Conservation (phyloP, 2,113 vertebrate species). For the Nettapus auritus region DNA sequence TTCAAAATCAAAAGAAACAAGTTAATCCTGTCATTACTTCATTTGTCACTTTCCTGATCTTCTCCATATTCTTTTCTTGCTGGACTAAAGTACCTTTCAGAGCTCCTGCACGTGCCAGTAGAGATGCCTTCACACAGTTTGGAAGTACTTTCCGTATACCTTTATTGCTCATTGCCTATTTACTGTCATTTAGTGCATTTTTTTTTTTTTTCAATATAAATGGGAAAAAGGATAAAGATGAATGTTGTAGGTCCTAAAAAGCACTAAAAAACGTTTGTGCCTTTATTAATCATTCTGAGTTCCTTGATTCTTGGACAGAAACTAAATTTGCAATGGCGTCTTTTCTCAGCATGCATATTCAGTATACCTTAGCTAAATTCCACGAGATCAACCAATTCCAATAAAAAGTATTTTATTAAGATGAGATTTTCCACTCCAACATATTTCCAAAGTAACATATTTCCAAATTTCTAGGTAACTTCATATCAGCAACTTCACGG, state of each 20-base stretch:
- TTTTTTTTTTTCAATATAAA: background rate
- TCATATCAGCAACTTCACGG: background rate
- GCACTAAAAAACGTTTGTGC: background rate
- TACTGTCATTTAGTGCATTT: background rate
- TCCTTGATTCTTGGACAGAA: background rate
- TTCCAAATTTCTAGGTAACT: background rate
- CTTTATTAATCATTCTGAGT: background rate
- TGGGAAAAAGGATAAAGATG: background rate
- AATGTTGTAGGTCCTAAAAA: background rate
- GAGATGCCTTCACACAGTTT: rapidly evolving
- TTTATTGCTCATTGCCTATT: background rate
- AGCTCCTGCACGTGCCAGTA: background rate
- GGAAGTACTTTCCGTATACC: background rate
- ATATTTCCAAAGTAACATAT: background rate
- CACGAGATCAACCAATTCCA: background rate
- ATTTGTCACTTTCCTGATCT: background rate
- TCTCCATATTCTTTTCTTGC: background rate
- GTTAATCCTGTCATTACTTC: background rate
- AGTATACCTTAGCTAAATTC: background rate
- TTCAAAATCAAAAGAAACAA: background rate
- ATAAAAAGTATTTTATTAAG: background rate
- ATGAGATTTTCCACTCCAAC: background rate
- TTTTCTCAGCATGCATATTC: background rate
- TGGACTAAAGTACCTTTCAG: background rate
- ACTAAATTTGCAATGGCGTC: background rate